Conservation (phyloP, 2,113 vertebrate genomes). For the Phrynocephalus versicolor region DNA sequence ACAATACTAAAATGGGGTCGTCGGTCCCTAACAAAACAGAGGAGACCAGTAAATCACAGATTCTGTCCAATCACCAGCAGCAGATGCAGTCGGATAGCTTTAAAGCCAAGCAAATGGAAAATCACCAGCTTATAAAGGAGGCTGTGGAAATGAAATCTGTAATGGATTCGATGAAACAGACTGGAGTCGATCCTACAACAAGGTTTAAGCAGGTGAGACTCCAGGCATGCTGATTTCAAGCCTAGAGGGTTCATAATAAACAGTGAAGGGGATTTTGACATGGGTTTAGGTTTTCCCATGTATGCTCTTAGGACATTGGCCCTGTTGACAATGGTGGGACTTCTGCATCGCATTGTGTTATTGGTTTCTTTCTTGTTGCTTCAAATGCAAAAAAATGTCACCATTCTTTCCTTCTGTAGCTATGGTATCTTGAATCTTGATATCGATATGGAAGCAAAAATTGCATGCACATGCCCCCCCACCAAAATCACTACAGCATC, state of each 20-base stretch:
- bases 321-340: not conserved
- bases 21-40: constrained; percentile 85
- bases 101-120: constrained; percentile 89
- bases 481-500: too few relatives aligned
- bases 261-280: not conserved
- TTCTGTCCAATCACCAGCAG: constrained; percentile 82
- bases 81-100: constrained; percentile 84
- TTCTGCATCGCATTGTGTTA: not conserved
- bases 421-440: not conserved
- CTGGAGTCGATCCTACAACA: constrained; percentile 94
- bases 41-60: constrained; percentile 84
- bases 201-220: constrained; percentile 96
- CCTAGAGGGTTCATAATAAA: constrained; percentile 4
- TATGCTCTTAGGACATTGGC: not conserved
- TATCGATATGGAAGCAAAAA: not conserved
- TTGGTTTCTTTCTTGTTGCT: not conserved
- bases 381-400: not conserved
- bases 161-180: constrained; percentile 93
- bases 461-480: not conserved
- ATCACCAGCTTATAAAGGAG: constrained; percentile 92
- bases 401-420: not conserved
- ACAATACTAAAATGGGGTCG: constrained; percentile 83
- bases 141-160: constrained; percentile 95
- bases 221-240: not conserved
- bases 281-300: not conserved